A percentile compares a stretch with the other conserved stretches of the same genome.
Evolutionary conservation across 1,140 invertebrate species (phyloP).

Genomic region (Temnothorax curvispinosus): DNA sequence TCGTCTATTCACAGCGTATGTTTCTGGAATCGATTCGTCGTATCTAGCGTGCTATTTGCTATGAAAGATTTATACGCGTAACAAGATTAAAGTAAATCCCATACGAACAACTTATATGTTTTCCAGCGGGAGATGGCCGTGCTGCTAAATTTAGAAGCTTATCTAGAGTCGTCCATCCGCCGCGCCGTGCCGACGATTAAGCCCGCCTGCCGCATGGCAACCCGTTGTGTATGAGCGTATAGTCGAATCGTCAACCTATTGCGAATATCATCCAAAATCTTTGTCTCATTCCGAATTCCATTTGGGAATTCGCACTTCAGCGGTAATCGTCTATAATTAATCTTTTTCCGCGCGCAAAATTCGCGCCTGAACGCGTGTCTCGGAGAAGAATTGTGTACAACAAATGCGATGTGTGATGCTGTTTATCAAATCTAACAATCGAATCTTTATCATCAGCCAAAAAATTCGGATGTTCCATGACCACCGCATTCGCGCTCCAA

Average conservation of each 20-base stretch:
- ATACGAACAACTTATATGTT: not conserved
- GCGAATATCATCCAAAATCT: not conserved
- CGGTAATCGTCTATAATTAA: not conserved
- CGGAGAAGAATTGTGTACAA: not conserved
- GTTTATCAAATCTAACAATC: not conserved
- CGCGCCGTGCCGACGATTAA: not conserved
- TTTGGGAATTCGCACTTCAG: not conserved
- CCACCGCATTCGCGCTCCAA: not conserved
- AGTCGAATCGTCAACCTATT: not conserved
- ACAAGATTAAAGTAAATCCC: not conserved
- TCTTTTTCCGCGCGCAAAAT: not conserved
- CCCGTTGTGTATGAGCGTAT: not conserved
- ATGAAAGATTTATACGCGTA: not conserved
- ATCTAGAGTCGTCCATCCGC: constrained; percentile 13
- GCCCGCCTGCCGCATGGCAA: constrained; percentile 23
- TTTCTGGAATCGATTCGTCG: not conserved
- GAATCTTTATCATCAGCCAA: not conserved
- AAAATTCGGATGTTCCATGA: not conserved
- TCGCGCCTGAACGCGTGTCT: not conserved
- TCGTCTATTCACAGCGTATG: not conserved
- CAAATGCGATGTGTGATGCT: not conserved
- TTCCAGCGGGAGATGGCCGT: not conserved
- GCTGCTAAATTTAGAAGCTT: constrained; percentile 40
- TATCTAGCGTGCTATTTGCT: not conserved
- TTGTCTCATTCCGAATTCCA: not conserved